These are phyloP conservation scores for Porites divaricata DNA, from an alignment of 92 coral and sea anemone genomes.

Conservation along the genomic window DNA sequence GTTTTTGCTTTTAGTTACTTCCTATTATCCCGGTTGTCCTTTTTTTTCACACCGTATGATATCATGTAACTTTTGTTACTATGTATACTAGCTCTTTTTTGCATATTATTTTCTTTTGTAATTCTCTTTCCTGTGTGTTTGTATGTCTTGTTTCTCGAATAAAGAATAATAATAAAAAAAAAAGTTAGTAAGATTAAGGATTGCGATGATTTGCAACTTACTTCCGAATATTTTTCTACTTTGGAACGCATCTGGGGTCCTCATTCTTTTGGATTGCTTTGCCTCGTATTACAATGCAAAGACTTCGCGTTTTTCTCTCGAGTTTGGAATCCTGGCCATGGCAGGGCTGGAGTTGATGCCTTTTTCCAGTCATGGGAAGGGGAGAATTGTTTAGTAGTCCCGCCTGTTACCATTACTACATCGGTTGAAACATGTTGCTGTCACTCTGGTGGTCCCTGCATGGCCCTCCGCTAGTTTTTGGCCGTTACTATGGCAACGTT, in stretches of 20 bases:
- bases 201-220: constrained; percentile 60
- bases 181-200: constrained; percentile 37
- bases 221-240: constrained; percentile 23
- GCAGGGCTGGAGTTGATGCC: constrained; percentile 37
- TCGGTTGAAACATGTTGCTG: constrained; percentile 2
- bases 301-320: constrained; percentile 45
- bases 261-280: too few species aligned
- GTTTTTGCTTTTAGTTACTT: too few species aligned
- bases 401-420: constrained; percentile 27
- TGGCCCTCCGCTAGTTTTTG: constrained; percentile 35
- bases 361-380: constrained; percentile 29
- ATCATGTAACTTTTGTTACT: too few species aligned
- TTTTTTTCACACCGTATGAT: too few species aligned
- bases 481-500: constrained; percentile 42
- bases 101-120: too few species aligned
- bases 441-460: constrained; percentile 33
- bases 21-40: too few species aligned
- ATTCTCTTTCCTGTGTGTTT: too few species aligned
- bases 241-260: constrained; percentile 47
- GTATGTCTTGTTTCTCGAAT: too few species aligned
- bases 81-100: too few species aligned
- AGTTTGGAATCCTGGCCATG: constrained; percentile 55
- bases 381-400: constrained; percentile 28
- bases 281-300: constrained; percentile 9
- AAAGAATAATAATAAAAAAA: too few species aligned